Conservation (phyloP, 2,797 vertebrate species). For the Selene dorsalis region DNA sequence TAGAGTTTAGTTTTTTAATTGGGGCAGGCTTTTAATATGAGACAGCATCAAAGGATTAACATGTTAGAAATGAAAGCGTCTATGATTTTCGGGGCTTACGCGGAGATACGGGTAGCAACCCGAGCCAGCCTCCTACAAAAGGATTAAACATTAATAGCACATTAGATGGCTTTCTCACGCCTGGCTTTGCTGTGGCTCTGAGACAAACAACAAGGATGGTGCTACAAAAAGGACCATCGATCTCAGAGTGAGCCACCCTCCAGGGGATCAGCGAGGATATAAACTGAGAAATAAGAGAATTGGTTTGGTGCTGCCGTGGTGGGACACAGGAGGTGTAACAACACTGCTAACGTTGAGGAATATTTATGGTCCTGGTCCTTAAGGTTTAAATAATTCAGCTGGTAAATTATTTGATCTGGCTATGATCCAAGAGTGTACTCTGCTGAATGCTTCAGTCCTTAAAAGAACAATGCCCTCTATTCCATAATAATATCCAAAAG, state of each 20-base stretch:
- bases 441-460: not conserved
- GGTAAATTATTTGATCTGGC: not conserved
- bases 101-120: constrained; percentile 26
- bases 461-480: not conserved
- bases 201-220: constrained; percentile 64
- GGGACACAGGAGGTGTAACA: constrained; percentile 12
- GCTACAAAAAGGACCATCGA: constrained; percentile 64
- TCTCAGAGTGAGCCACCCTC: constrained; percentile 50
- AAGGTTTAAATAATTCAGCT: constrained; percentile 3
- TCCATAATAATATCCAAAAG: not conserved
- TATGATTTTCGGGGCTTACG: constrained; percentile 24
- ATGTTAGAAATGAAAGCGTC: constrained; percentile 34
- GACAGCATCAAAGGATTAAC: constrained; percentile 33
- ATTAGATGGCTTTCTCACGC: constrained; percentile 69
- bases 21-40: constrained; percentile 21
- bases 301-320: constrained; percentile 1
- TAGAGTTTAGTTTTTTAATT: constrained; percentile 35
- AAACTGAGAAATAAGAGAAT: constrained; percentile 26
- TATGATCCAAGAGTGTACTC: not conserved
- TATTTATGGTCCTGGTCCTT: not conserved
- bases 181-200: constrained; percentile 58
- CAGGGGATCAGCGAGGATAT: constrained; percentile 26
- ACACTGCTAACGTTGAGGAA: not conserved
- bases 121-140: constrained; percentile 46
- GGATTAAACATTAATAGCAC: constrained; percentile 69